These are phyloP conservation scores for Lamellibrachia luymesi DNA, from an alignment of 1,140 invertebrate genomes.

Conservation along the genomic window DNA sequence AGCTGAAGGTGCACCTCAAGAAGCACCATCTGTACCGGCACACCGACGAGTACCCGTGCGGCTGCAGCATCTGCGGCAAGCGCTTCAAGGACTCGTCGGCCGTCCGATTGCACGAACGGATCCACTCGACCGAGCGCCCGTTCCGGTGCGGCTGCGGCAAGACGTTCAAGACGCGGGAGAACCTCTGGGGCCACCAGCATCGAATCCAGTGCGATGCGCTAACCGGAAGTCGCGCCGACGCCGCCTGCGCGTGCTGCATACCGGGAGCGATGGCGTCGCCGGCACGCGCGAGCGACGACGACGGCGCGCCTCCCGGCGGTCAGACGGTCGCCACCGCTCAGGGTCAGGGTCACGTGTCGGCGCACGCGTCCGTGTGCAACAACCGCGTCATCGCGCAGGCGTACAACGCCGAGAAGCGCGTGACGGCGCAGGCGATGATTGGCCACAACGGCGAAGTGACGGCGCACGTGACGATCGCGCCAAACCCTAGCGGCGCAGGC, in stretches of 20 bases:
- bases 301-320: not conserved
- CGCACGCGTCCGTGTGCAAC: not conserved
- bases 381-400: slow-evolving; percentile 13
- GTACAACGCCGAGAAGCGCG: not conserved
- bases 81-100: slow-evolving; percentile 30
- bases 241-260: not conserved
- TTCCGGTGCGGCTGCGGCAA: slow-evolving; percentile 29
- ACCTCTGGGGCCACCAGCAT: slow-evolving; percentile 29
- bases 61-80: slow-evolving; percentile 32
- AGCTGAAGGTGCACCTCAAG: slow-evolving; percentile 32
- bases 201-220: slow-evolving; percentile 7
- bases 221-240: not conserved
- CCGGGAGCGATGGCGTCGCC: not conserved
- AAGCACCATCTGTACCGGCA: slow-evolving; percentile 29
- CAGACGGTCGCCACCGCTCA: not conserved
- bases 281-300: not conserved
- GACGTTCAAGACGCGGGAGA: slow-evolving; percentile 28
- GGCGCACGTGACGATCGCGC: slow-evolving; percentile 8
- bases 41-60: slow-evolving; percentile 28
- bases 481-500: not conserved
- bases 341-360: not conserved
- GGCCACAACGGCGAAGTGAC: slow-evolving; percentile 16
- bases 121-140: slow-evolving; percentile 28
- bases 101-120: slow-evolving; percentile 27
- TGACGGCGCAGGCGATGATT: slow-evolving; percentile 13